Percentiles rank a stretch among this genome's conserved stretches.
Evolutionary conservation across 2,888 invertebrate genomes (phyloP).

Genomic region (Eristalis tenax): DNA sequence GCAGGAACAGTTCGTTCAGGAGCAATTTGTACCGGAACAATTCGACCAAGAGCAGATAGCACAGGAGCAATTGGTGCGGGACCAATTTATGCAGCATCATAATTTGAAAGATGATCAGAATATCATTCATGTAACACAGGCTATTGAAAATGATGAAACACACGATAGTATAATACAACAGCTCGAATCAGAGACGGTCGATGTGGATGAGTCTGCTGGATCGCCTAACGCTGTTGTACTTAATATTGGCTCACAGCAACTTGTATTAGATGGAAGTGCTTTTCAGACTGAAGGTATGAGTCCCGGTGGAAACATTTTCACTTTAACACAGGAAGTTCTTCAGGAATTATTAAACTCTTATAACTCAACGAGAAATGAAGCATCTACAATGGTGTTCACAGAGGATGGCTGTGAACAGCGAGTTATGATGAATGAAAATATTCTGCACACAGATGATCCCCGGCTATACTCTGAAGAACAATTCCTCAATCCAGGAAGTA

Average conservation of each 20-base stretch:
- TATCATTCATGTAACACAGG: conserved; percentile 22
- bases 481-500: conserved; percentile 41
- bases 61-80: neutral
- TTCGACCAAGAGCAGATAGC: neutral
- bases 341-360: conserved; percentile 27
- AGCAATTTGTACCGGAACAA: neutral
- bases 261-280: conserved; percentile 75
- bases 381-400: conserved; percentile 88
- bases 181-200: neutral
- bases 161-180: conserved; percentile 29
- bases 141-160: conserved; percentile 45
- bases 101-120: neutral
- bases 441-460: conserved; percentile 39
- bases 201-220: neutral
- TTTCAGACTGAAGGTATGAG: neutral
- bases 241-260: conserved; percentile 81
- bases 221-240: neutral
- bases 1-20: conserved; percentile 4
- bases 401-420: conserved; percentile 87
- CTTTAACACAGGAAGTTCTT: conserved; percentile 68
- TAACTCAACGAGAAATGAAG: conserved; percentile 61
- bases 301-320: neutral
- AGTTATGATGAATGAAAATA: conserved; percentile 62
- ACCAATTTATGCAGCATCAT: conserved; percentile 8
- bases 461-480: conserved; percentile 56